These are phyloP conservation scores for Desmophyllum pertusum DNA, from an alignment of 92 coral and sea anemone species.

Conservation along the genomic window DNA sequence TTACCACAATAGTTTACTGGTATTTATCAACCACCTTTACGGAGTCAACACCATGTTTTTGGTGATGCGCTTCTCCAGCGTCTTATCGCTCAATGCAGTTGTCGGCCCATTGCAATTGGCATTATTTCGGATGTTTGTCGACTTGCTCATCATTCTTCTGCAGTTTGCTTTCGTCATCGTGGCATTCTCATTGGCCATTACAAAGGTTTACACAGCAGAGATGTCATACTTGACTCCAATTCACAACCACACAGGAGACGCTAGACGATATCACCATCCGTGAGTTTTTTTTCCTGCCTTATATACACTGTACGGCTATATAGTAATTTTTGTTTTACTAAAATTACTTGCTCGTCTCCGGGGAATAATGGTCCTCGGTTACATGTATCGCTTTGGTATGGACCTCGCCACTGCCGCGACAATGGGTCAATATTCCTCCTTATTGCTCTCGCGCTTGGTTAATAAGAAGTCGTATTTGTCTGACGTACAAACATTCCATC, in stretches of 20 bases:
- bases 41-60: slow-evolving; percentile 39
- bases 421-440: too few species aligned
- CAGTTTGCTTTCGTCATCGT: slow-evolving; percentile 40
- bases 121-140: slow-evolving; percentile 39
- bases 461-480: too few species aligned
- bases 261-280: not conserved
- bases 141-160: slow-evolving; percentile 21
- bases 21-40: slow-evolving; percentile 14
- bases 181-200: slow-evolving; percentile 46
- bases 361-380: too few species aligned
- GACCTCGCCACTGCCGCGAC: too few species aligned
- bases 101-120: slow-evolving; percentile 52
- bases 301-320: not conserved
- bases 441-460: too few species aligned
- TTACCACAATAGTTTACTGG: slow-evolving; percentile 29
- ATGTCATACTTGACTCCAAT: not conserved
- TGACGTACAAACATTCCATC: too few species aligned
- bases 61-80: slow-evolving; percentile 38
- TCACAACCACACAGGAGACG: not conserved
- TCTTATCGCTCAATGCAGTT: slow-evolving; percentile 9
- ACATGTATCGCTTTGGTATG: too few species aligned
- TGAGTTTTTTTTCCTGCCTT: not conserved
- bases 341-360: too few species aligned
- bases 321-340: too few species aligned
- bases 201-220: slow-evolving; percentile 29